Base-by-base conservation (phyloP, 2,797 vertebrate genomes). In the Cygnus olor region DNA sequence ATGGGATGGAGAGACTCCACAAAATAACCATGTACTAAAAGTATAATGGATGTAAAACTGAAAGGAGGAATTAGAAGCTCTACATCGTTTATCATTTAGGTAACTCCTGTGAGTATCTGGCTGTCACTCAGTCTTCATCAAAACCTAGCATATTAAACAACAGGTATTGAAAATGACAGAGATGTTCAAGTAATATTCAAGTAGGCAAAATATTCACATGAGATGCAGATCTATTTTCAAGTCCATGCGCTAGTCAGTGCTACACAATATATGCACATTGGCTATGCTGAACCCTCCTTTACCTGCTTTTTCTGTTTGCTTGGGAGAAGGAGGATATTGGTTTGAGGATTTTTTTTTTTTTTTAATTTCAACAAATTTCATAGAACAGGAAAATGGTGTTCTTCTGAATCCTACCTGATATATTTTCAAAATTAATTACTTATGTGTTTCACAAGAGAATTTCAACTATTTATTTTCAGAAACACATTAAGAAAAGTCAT, bases 351-450 rank as follows among this genome's bases (percentile, higher is more conserved):
- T 36, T 84, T 88, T 45, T 47, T 25, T 14, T 44, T 44, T 44
- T 25, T 2, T 38, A 32, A 65, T 80, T 80, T 78, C 69, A 54
- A 16, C 7, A 34, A 58, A 76, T 10, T 64, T 54, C 30, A 20
- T 6, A 42, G 18, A 32, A 44, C 5, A 34, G 9, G 45, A 53
- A 83, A 80, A 47, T 11, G 0, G 45, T 45, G 19, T 20, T 38
- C 5, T 49, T 74, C 3, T 8, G 17, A 64, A 20, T 21, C 42
- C 51, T 22, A 51, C 58, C 38, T 28, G 53, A 22, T 79, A 32
- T 27, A 42, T 73, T 96, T 89, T 91, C 68, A 16, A 86, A 76
- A 76, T 80, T 93, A 9, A 80, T 36, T 86, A 34, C 11, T 89
- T 38, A 44, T 7, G 25, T 7, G 2, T 20, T 79, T 51, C 73